Percentiles rank a stretch among this genome's conserved stretches.
phyloP scores from a whole-genome alignment of 2,888 invertebrate genomes.

The Masnerella sp. region DNA sequence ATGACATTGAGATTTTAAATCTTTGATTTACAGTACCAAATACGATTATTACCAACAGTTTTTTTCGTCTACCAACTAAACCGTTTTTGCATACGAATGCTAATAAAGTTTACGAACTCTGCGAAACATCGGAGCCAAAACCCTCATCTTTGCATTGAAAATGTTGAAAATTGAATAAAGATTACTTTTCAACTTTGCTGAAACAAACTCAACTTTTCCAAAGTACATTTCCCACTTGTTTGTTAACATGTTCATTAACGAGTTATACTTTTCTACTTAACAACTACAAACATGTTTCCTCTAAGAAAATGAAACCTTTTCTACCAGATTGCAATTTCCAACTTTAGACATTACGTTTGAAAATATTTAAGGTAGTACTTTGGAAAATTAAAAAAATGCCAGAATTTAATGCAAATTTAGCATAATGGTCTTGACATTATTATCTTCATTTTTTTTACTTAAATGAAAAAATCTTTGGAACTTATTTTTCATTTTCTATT shows the following conservation, averaged over 20 bases:
- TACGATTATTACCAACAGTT: background rate
- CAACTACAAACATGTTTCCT: too few species aligned
- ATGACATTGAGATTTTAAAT: too few species aligned
- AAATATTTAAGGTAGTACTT: too few species aligned
- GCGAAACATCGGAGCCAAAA: conserved; percentile 3
- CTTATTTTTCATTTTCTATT: too few species aligned
- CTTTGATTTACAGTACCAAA: background rate
- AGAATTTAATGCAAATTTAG: too few species aligned
- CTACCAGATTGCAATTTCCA: too few species aligned
- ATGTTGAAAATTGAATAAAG: background rate
- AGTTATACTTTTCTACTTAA: too few species aligned
- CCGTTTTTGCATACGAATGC: conserved; percentile 10
- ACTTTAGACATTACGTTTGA: too few species aligned
- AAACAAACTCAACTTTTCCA: background rate
- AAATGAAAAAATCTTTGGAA: too few species aligned
- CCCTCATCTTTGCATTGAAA: conserved; percentile 6
- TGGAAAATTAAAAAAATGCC: too few species aligned
- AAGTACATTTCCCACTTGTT: background rate
- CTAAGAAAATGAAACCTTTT: background rate
- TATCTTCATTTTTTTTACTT: too few species aligned
- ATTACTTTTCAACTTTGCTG: conserved; percentile 4
- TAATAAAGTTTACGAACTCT: conserved; percentile 8
- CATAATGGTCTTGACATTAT: too few species aligned
- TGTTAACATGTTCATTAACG: background rate
- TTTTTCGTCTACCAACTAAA: background rate